Conservation (phyloP, 2,113 vertebrate species). For the Spilogale gracilis region DNA sequence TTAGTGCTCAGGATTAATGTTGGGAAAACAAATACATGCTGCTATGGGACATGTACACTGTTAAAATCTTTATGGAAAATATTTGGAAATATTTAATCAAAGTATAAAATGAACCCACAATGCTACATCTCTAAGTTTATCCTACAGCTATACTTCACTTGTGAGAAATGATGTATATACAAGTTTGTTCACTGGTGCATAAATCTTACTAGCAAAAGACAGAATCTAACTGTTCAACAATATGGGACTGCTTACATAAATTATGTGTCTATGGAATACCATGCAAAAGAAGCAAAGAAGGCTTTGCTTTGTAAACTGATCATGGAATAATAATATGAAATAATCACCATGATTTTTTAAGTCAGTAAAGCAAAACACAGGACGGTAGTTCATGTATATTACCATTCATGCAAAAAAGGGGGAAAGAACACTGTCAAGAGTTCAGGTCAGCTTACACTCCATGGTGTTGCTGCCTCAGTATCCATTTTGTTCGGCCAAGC, state of each 20-base stretch:
- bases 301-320: background rate
- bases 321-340: background rate
- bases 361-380: background rate
- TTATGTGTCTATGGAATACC: background rate
- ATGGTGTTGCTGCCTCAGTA: background rate
- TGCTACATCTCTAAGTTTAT: background rate
- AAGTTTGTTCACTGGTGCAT: background rate
- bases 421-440: background rate
- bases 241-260: background rate
- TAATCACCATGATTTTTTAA: background rate
- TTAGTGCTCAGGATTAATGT: conserved; percentile 30
- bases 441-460: background rate
- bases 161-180: background rate
- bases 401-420: background rate
- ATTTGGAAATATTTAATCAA: conserved; percentile 27
- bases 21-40: background rate
- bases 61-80: background rate
- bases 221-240: background rate
- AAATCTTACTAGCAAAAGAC: background rate
- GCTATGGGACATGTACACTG: background rate
- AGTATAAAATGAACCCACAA: background rate
- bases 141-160: background rate
- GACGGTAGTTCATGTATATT: background rate
- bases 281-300: background rate
- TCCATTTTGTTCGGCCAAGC: background rate